These are phyloP conservation scores for Drosophila asahinai DNA, from an alignment of 1,140 invertebrate genomes.

Conservation along the genomic window DNA sequence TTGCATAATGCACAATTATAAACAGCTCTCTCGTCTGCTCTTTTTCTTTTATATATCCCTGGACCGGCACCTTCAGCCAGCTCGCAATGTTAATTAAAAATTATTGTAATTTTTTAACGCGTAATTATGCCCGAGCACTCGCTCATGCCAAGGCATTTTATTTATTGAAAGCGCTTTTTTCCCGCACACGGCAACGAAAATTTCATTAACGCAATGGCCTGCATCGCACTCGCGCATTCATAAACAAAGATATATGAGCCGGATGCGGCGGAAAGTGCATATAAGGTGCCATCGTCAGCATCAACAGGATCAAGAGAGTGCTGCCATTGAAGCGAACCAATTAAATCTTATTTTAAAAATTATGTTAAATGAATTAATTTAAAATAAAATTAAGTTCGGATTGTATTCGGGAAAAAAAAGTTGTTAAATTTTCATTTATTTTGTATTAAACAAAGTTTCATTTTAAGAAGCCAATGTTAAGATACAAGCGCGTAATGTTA, in stretches of 20 bases:
- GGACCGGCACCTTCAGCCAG: slow-evolving; percentile 16
- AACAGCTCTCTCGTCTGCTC: slow-evolving; percentile 32
- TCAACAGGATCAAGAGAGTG: neutral
- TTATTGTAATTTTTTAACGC: slow-evolving; percentile 76
- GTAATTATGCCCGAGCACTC: slow-evolving; percentile 69
- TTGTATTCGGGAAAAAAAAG: too few relatives aligned
- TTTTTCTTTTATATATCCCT: slow-evolving; percentile 46
- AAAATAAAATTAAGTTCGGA: too few relatives aligned
- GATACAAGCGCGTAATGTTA: too few relatives aligned
- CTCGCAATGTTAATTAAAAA: slow-evolving; percentile 77
- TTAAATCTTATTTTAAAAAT: slow-evolving; percentile 15
- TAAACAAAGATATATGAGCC: slow-evolving; percentile 24
- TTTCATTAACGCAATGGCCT: slow-evolving; percentile 53
- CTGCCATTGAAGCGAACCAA: neutral
- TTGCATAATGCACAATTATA: slow-evolving; percentile 78
- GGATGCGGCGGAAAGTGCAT: slow-evolving; percentile 20
- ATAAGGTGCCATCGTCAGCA: slow-evolving; percentile 10
- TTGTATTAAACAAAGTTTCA: too few relatives aligned
- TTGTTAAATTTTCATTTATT: neutral
- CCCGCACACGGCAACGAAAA: slow-evolving; percentile 41
- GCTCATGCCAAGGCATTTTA: slow-evolving; percentile 37
- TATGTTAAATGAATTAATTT: neutral
- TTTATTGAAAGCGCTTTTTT: slow-evolving; percentile 62
- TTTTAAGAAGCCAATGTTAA: too few relatives aligned
- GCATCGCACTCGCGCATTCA: slow-evolving; percentile 16